Percentiles rank a stretch among this genome's conserved stretches.
Conservation (phyloP, 2,797 vertebrate species). For the Spatula versicolor region DNA sequence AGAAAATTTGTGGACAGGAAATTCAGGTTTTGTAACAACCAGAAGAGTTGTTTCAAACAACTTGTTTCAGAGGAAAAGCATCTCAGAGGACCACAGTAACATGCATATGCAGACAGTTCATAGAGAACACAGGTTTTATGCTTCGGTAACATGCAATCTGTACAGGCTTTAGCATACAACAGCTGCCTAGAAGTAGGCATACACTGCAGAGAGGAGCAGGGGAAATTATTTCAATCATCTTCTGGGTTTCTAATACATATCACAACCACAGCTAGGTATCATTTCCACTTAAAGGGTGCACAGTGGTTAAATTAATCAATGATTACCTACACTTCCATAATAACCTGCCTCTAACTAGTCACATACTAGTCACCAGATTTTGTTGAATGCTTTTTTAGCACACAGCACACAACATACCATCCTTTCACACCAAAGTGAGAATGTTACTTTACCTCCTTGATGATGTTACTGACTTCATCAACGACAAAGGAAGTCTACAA, state of each 20-base stretch:
- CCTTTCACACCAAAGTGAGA: neutral
- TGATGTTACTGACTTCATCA: constrained; percentile 91
- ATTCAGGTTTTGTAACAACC: constrained; percentile 33
- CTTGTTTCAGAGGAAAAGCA: neutral
- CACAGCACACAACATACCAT: neutral
- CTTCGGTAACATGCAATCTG: too few relatives aligned
- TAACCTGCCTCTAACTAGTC: neutral
- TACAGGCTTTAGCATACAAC: neutral
- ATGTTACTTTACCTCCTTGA: constrained; percentile 87
- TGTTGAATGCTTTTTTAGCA: neutral
- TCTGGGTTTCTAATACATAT: neutral
- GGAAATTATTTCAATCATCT: neutral
- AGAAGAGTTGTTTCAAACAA: neutral
- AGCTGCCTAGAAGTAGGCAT: neutral
- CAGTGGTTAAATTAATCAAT: neutral
- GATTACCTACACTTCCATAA: neutral
- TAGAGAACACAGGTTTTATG: too few relatives aligned
- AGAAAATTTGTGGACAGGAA: constrained; percentile 1
- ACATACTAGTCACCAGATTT: neutral
- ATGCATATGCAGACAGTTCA: neutral
- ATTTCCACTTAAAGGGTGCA: neutral
- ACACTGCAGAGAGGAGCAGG: neutral
- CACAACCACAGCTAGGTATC: neutral
- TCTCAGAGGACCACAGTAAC: neutral
- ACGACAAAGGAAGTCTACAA: constrained; percentile 87